Percentiles rank a stretch among this genome's conserved stretches.
phyloP scores from a whole-genome alignment of 1,140 invertebrate species.

The Drosophila takahashii region DNA sequence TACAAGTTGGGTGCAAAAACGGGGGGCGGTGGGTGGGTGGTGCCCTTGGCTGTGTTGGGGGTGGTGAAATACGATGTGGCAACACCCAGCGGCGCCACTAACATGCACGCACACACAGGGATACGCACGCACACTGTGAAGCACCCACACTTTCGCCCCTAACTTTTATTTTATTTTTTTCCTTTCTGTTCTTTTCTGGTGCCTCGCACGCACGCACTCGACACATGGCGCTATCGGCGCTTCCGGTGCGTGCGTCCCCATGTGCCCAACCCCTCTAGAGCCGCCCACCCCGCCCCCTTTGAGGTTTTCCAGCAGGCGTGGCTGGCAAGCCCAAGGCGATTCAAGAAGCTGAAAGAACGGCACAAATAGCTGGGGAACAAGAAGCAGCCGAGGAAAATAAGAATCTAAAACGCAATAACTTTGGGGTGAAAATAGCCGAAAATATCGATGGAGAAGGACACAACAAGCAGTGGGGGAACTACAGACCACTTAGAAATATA shows the following conservation, averaged over 20 bases:
- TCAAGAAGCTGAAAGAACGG: constrained; percentile 35
- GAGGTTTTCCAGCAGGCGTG: constrained; percentile 42
- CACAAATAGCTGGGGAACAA: constrained; percentile 19
- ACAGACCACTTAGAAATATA: constrained; percentile 1
- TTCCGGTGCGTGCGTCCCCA: constrained; percentile 74
- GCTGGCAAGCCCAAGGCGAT: constrained; percentile 56
- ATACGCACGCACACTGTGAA: constrained; percentile 5
- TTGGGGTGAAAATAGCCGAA: constrained; percentile 83
- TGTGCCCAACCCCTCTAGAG: constrained; percentile 14
- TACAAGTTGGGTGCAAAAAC: constrained; percentile 58
- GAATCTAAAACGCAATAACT: constrained; percentile 83
- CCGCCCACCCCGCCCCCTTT: constrained; percentile 18
- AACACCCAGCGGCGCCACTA: constrained; percentile 77
- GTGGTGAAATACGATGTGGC: constrained; percentile 82
- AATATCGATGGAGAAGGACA: constrained; percentile 79
- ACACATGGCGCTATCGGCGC: constrained; percentile 81
- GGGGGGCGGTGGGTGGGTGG: constrained; percentile 6
- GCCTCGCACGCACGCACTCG: constrained; percentile 74
- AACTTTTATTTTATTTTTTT: constrained; percentile 8
- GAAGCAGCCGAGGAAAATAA: constrained; percentile 52
- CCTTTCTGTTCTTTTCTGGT: constrained; percentile 37
- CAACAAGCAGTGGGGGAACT: constrained; percentile 9
- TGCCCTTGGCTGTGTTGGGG: constrained; percentile 47
- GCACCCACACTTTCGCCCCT: constrained; percentile 17
- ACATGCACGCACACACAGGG: constrained; percentile 45